Base-by-base conservation (phyloP, 1,140 invertebrate genomes). In the Mercenaria mercenaria region DNA sequence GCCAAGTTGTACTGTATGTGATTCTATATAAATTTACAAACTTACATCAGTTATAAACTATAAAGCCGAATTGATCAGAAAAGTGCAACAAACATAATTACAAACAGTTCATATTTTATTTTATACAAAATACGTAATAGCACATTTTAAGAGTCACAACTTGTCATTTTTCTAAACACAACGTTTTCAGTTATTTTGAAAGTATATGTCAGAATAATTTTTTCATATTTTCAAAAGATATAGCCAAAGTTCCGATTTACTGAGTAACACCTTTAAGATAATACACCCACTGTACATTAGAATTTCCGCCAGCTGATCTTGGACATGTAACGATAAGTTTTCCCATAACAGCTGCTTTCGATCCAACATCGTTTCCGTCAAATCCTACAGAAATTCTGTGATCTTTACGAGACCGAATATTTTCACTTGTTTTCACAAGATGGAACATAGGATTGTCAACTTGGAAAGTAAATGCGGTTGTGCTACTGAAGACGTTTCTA, bases 361-460 rank as follows among this genome's bases (percentile, higher is more conserved):
- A 93, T 8, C 92, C 91, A 59, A 90, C 91, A 77, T 96, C 95
- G 50, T 93, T 94, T 1, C 95, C 95, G 92, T 96, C 95, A 93
- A 96, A 96, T 20, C 94, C 95, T 37, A 96, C 95, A 4, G 95
- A 92, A 79, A 96, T 95, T 39, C 95, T 89, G 67, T 96, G 94
- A 50, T 96, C 95, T 77, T 96, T 96, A 74, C 94, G 92, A 10
- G 95, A 81, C 32, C 95, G 92, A 67, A 96, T 94, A 47, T 93
- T 93, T 80, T 96, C 96, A 50, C 91, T 93, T 77, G 93, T 92
- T 87, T 96, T 96, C 32, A 94, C 92, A 11, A 96, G 81, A 89
- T 96, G 94, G 91, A 96, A 96, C 11, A 94, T 84, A 18, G 95
- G 94, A 88, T 96, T 96, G 90, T 96, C 96, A 6, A 96, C 95